These are phyloP conservation scores for Drosophila sproati DNA, from an alignment of 1,140 invertebrate species.

Conservation along the genomic window DNA sequence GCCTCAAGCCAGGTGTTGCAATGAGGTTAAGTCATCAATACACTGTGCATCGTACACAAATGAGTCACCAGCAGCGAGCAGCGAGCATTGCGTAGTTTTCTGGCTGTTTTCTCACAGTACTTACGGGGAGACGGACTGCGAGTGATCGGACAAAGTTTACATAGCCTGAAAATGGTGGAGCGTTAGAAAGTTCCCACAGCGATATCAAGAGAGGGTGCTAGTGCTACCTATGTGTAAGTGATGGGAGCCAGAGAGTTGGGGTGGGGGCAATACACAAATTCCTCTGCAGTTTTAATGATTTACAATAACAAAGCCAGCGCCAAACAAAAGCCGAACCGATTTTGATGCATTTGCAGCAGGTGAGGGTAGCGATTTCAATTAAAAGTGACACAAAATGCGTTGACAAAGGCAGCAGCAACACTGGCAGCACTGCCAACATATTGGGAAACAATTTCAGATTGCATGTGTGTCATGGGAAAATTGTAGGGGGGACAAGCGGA, in stretches of 20 bases:
- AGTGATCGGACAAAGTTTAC: slow-evolving; percentile 66
- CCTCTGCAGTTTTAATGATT: slow-evolving; percentile 74
- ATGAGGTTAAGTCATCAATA: slow-evolving; percentile 81
- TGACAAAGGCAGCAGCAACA: slow-evolving; percentile 61
- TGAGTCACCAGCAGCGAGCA: slow-evolving; percentile 59
- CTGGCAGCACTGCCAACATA: slow-evolving; percentile 38
- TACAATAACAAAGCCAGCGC: slow-evolving; percentile 70
- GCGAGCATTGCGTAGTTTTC: slow-evolving; percentile 49
- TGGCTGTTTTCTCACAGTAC: slow-evolving; percentile 71
- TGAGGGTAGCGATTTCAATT: slow-evolving; percentile 75
- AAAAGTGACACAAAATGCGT: slow-evolving; percentile 76
- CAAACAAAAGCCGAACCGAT: slow-evolving; percentile 59
- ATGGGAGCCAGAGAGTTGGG: slow-evolving; percentile 18
- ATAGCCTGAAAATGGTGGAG: slow-evolving; percentile 68
- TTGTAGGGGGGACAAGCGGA: slow-evolving; percentile 31
- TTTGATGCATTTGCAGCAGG: slow-evolving; percentile 74
- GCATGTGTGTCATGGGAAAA: slow-evolving; percentile 76
- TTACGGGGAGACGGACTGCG: slow-evolving; percentile 49
- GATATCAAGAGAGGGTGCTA: slow-evolving; percentile 4
- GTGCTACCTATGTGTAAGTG: background rate
- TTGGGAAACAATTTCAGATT: slow-evolving; percentile 76
- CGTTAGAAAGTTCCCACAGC: slow-evolving; percentile 75
- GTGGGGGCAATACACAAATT: slow-evolving; percentile 24
- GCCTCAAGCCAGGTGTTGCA: slow-evolving; percentile 52
- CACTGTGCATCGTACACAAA: slow-evolving; percentile 65